Evolutionary conservation across 2,113 vertebrate genomes (phyloP).

Genomic region (Todiramphus saurophagus): DNA sequence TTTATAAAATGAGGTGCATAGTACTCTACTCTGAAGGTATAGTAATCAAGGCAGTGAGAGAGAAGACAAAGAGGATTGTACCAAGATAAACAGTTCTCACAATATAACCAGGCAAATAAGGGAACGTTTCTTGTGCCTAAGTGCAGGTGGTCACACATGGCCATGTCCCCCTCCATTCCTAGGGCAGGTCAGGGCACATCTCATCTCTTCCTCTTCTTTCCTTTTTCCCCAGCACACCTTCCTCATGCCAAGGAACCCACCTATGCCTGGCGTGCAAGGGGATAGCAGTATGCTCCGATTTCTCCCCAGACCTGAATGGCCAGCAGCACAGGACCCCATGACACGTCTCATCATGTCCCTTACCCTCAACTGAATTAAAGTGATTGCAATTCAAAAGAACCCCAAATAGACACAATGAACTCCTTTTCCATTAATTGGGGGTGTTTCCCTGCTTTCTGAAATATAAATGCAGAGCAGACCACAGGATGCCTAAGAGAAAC

Average conservation of each 20-base stretch:
- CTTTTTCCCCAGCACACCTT: neutral
- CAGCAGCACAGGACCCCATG: neutral
- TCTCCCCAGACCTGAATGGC: neutral
- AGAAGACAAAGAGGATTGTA: neutral
- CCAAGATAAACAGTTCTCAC: neutral
- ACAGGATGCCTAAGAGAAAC: neutral
- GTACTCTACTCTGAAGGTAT: neutral
- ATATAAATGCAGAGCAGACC: neutral
- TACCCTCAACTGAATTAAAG: rapidly evolving
- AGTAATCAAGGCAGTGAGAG: neutral
- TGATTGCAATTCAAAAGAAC: neutral
- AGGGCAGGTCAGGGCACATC: neutral
- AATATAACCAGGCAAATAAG: neutral
- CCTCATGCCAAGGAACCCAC: neutral
- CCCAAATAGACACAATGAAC: neutral
- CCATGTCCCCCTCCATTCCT: neutral
- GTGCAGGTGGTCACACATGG: neutral
- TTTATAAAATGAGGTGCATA: neutral
- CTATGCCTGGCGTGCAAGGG: neutral
- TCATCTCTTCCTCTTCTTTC: neutral
- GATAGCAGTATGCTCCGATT: rapidly evolving
- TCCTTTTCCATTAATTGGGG: neutral
- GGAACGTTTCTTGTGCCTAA: neutral
- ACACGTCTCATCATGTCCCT: neutral
- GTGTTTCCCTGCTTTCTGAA: neutral